Base-by-base conservation (phyloP, 2,797 vertebrate species). In the Enteromius fasciolatus region DNA sequence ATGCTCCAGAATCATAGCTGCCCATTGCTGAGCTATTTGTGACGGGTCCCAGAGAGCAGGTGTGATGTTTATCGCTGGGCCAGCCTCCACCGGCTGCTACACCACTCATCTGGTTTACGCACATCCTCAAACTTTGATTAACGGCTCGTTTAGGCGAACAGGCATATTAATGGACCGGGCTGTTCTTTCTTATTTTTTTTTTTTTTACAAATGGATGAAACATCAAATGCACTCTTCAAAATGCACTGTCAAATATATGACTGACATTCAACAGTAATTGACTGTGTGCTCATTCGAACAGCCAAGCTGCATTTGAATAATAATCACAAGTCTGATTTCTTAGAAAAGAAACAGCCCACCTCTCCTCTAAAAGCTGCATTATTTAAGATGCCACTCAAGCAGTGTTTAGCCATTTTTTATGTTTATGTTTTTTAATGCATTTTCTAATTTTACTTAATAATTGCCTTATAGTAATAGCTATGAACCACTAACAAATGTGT, bases 1-100 rank as follows among this genome's bases (percentile, higher is more conserved):
- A 91, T 86, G 86, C 73, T 81, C 67, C 33, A 81, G 86, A 92
- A 90, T 90, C 89, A 91, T 85, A 84, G 75, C 50, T 84, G 82
- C 39, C 66, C 75, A 77, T 25, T 86, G 86, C 85, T 85, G 83
- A 77, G 66, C 83, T 59, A 89, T 88, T 89, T 41, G 80, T 84
- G 14, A 10, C 1, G 15, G 33, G 77, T 54, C 31, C 48, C 15
- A 12, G 23, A 41, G 46, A 73, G 39, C 68, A 80, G 68, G 54
- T 63, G 78, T 50, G 54, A 39, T 73, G 70, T 81, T 81, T 81
- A 81, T 23, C 11, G 70, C 33, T 1, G 1, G n/a, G 20, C 33
- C 63, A 10, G 46, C 18, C 28, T 59, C 66, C 85, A 66, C 84
- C 61, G 59, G 79, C 81, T 85, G 83, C 86, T 75, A 28, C 25